Evolutionary conservation across 2,113 vertebrate species (phyloP), one percentile per base, ranked within the genome.

Genomic region (Corythornis cristatus): DNA sequence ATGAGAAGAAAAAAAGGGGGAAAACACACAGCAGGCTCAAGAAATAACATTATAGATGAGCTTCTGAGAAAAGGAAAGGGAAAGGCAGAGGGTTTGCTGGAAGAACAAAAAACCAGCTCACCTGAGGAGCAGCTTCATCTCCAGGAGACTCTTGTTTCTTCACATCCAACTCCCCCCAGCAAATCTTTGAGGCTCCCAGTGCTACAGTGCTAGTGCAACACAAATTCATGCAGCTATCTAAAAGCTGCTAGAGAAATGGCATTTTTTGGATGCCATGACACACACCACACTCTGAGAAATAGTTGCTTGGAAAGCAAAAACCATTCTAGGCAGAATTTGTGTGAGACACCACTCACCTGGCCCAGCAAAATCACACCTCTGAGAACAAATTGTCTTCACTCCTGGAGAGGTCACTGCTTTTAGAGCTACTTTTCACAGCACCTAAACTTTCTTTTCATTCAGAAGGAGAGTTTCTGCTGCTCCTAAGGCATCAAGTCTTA

Each of bases 321-420:
- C 8, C 8, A 37, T 75, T 14, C 33, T 15, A 48, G 16, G 22
- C 8, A 66, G 43, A 21, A 8, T 48, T 53, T 62, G 40, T 35
- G 37, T 37, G 48, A 43, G 48, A 28, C 6, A 57, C 5, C 11
- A 61, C 11, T 22, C n/a, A 35, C 29, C 14, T 0, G 0, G 16
- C 5, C 18, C 67, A 43, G 22, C 76, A 71, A 71, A 57, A 50
- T 33, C 51, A 33, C 64, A 37, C 21, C 23, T 73, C 70, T 70
- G n/a, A 54, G 17, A 91, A 53, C 12, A 84, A 67, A 42, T 8
- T 20, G 8, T 5, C 16, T 66, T 90, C 22, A 22, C 11, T 67
- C 14, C n/a, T 68, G 35, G 64, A 87, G 89, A 57, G 35, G 18
- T 18, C 29, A 15, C 23, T 72, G 58, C 23, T 82, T 82, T 77